Percentiles rank a stretch among this genome's conserved stretches.
phyloP scores from a whole-genome alignment of 2,113 vertebrate genomes.

The Tonatia bakeri region DNA sequence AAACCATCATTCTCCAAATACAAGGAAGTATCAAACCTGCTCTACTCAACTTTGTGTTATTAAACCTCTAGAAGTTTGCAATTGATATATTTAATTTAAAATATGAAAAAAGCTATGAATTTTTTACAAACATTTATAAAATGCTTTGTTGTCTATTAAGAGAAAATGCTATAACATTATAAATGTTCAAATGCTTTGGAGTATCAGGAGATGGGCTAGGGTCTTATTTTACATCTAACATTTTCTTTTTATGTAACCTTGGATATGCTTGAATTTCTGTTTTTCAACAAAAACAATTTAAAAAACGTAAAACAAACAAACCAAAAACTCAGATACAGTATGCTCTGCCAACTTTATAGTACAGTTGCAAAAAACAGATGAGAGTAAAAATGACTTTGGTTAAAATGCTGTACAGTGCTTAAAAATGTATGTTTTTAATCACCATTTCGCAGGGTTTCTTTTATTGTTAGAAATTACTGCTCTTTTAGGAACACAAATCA shows the following conservation, averaged over 20 bases:
- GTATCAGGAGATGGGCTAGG: neutral
- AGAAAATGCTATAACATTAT: neutral
- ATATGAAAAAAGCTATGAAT: neutral
- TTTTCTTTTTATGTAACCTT: neutral
- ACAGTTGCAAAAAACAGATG: neutral
- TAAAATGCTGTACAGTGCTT: neutral
- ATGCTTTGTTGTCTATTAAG: neutral
- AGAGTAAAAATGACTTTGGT: neutral
- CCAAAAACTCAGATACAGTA: neutral
- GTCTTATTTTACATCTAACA: neutral
- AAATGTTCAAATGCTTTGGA: neutral
- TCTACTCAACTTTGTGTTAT: neutral
- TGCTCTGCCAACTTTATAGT: neutral
- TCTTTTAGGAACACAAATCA: neutral
- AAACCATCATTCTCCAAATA: neutral
- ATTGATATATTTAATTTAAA: constrained; percentile 14
- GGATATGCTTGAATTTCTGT: neutral
- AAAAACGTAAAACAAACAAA: neutral
- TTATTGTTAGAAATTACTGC: neutral
- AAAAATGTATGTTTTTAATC: constrained; percentile 2
- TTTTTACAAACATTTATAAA: constrained; percentile 24
- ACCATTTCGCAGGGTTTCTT: neutral
- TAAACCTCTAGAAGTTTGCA: neutral
- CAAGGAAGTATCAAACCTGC: neutral
- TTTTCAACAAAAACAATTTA: neutral